phyloP scores from a whole-genome alignment of 2,888 invertebrate genomes.

The Bruchidius siliquastri region DNA sequence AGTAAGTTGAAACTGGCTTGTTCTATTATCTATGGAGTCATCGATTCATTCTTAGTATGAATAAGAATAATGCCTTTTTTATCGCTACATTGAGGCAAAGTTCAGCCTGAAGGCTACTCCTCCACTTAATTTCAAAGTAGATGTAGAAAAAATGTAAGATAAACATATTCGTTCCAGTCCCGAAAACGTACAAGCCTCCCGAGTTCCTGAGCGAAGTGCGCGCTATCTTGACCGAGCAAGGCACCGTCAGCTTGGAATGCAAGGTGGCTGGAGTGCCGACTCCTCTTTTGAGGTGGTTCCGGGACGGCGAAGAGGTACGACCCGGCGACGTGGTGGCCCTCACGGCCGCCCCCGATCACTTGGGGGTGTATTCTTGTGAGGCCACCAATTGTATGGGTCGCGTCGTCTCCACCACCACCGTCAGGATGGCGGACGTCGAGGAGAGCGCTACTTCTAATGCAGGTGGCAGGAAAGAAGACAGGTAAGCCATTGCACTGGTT shows the following conservation, averaged over 20 bases:
- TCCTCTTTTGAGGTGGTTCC: constrained; percentile 64
- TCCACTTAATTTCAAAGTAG: too few relatives aligned
- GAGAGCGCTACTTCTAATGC: constrained; percentile 71
- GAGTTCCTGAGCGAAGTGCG: constrained; percentile 81
- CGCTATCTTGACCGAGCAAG: constrained; percentile 79
- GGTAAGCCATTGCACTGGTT: too few relatives aligned
- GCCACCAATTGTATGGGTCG: constrained; percentile 86
- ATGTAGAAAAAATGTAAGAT: too few relatives aligned
- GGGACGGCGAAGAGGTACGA: constrained; percentile 82
- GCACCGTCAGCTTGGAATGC: constrained; percentile 86
- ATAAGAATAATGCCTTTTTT: too few relatives aligned
- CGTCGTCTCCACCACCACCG: constrained; percentile 76
- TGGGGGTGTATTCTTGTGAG: constrained; percentile 84
- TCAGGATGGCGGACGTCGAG: constrained; percentile 72
- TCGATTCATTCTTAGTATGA: too few relatives aligned
- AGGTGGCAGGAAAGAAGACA: constrained; percentile 55
- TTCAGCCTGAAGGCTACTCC: too few relatives aligned
- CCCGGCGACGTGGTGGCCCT: constrained; percentile 87
- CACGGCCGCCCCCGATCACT: constrained; percentile 76
- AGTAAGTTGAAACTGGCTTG: constrained; percentile 49
- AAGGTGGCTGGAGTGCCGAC: constrained; percentile 90
- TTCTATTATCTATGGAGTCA: too few relatives aligned
- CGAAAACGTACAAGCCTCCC: constrained; percentile 83
- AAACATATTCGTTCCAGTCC: too few relatives aligned
- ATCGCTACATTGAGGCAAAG: too few relatives aligned